Evolutionary conservation across 64 coral and sea anemone genomes (phyloP), one percentile per base, ranked within the genome.

Genomic region (Stichodactyla mertensii): DNA sequence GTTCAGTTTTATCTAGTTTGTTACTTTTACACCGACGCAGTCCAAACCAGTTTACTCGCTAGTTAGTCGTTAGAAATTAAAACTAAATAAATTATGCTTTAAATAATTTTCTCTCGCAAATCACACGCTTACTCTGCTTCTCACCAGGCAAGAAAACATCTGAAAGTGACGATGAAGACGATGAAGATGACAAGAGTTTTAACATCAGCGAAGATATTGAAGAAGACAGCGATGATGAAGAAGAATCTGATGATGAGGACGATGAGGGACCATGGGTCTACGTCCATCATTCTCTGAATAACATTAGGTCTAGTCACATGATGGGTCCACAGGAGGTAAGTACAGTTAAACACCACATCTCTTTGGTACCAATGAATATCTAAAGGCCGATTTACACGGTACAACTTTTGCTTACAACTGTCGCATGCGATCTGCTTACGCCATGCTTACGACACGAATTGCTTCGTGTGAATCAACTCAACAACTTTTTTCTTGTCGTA

Each of bases 271-370:
- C 78, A 71, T 88, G 77, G 45, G 74, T 88, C 27, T 23, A 77
- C 23, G 69, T 88, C n/a, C 80, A 88, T 54, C 85, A 92, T 87
- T 92, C 90, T 57, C 74, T 87, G 51, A 87, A 92, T 15, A 92
- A 92, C 85, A 60, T 82, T 22, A 64, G 90, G 28, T 53, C 85
- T 6, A 26, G 55, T 19, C 90, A 92, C 12, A 92, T 92, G 90
- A 92, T 92, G 90, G 78, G 85, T 22, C 52, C 66, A 5, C 77
- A 67, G 23, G 54, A 85, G 13, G 83, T 61, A 85, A 64, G 83
- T 81, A 79, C 52, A 81, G 16, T 81, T 79, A 2, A 45, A 45
- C 36, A 45, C 36, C 36, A 45, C 36, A 77, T 23, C 70, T 77
- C 14, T 78, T 64, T 64, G 61, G 6, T 64, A 4, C 61, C 16